Evolutionary conservation across 2,113 vertebrate genomes (phyloP).

Genomic region (Montifringilla adamsi): DNA sequence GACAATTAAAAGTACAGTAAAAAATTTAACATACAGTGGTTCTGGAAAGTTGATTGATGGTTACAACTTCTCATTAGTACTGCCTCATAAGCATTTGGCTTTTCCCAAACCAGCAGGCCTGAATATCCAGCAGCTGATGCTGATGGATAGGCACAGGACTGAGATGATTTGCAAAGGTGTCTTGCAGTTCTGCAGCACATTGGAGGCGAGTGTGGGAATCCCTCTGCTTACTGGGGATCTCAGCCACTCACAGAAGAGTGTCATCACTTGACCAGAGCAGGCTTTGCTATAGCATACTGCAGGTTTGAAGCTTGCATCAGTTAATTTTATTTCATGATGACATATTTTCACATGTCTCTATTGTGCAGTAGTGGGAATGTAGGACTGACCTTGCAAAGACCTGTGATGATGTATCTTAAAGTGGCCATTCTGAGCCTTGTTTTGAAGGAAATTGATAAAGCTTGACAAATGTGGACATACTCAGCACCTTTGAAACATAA

Average conservation of each 20-base stretch:
- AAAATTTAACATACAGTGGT: neutral
- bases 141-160: neutral
- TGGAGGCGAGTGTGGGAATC: neutral
- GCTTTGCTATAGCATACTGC: neutral
- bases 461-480: neutral
- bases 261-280: neutral
- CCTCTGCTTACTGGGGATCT: neutral
- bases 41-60: neutral
- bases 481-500: neutral
- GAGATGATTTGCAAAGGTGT: neutral
- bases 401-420: neutral
- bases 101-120: neutral
- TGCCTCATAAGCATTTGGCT: neutral
- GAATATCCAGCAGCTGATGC: neutral
- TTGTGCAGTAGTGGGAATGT: neutral
- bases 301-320: neutral
- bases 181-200: neutral
- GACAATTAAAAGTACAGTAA: neutral
- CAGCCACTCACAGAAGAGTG: accelerated
- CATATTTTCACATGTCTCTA: neutral
- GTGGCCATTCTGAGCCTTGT: neutral
- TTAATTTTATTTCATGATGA: neutral
- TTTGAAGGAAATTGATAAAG: neutral
- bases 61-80: neutral
- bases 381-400: neutral